Base-by-base conservation (phyloP, 1,140 invertebrate genomes). In the Platyscapa corneri region DNA sequence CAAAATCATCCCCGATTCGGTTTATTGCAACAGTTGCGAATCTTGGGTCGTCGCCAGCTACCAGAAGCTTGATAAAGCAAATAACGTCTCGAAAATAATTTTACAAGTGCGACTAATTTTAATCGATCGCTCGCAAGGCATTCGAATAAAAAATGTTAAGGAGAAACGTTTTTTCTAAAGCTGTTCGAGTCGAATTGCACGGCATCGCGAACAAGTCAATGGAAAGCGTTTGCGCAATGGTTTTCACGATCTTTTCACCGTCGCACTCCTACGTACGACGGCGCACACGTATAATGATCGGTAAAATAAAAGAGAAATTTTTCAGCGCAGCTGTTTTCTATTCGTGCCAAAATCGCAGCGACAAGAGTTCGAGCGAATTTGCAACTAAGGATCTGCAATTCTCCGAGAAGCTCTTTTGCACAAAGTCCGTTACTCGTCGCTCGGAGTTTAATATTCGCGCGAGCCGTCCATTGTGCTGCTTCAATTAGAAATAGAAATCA, bases 121-220 rank as follows among this genome's bases (percentile, higher is more conserved):
- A n/a, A n/a, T n/a, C n/a, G n/a, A n/a, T n/a, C 34, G 65, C 37
- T 42, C 56, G 32, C 56, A n/a, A 75, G n/a, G 42, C 27, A 12
- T 39, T n/a, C 18, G 34, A 74, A 42, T 83, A 83, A 46, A 76
- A 83, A 83, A 76, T 83, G n/a, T 76, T 64, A 76, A 83, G 39
- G 56, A 75, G n/a, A n/a, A 23, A 65, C 5, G 18, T 65, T 65
- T 83, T 83, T 23, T 53, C 56, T 60, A 83, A 77, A 77, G 16
- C 49, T 39, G 30, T 30, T 56, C 67, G 32, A 37, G 65, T 8
- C 2, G 5, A 56, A 23, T 83, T 83, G 8, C 37, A 60, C 32
- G n/a, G 39, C 16, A 34, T 34, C 37, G 53, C 18, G 34, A 32
- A 42, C 67, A 39, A 65, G 16, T 53, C 65, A 23, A 42, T 10